Percentiles rank a stretch among this genome's conserved stretches.
Conservation (phyloP, 2,797 vertebrate genomes). For the Amazona ochrocephala region DNA sequence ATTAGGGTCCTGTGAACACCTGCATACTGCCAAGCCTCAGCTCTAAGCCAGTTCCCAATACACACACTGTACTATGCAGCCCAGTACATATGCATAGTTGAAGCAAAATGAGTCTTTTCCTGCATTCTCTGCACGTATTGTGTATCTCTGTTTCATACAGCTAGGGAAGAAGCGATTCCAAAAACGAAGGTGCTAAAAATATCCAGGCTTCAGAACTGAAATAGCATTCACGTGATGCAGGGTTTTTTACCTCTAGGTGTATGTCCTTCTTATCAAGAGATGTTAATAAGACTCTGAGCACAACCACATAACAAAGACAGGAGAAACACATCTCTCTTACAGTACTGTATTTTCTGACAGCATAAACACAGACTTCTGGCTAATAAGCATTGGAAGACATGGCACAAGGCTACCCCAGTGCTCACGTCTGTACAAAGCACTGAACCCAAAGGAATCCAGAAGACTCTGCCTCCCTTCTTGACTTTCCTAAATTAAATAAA, state of each 20-base stretch:
- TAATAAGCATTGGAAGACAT: background rate
- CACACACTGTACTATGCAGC: constrained; percentile 5
- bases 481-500: constrained; percentile 39
- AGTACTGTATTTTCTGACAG: background rate
- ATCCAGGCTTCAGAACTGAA: constrained; percentile 1
- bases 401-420: background rate
- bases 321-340: background rate
- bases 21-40: constrained; percentile 3
- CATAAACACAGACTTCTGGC: background rate
- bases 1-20: background rate
- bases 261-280: background rate
- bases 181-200: constrained; percentile 62
- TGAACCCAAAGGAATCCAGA: constrained; percentile 7
- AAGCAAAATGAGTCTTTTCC: constrained; percentile 23
- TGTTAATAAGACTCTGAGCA: background rate
- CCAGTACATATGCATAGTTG: background rate
- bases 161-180: constrained; percentile 27
- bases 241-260: background rate
- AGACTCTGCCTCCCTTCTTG: background rate
- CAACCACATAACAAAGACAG: background rate
- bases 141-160: constrained; percentile 3
- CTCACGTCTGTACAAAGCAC: background rate
- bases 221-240: background rate
- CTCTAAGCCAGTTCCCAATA: constrained; percentile 52
- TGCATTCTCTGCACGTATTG: constrained; percentile 47